Evolutionary conservation across 2,113 vertebrate genomes (phyloP).

Genomic region (Zapus hudsonius): DNA sequence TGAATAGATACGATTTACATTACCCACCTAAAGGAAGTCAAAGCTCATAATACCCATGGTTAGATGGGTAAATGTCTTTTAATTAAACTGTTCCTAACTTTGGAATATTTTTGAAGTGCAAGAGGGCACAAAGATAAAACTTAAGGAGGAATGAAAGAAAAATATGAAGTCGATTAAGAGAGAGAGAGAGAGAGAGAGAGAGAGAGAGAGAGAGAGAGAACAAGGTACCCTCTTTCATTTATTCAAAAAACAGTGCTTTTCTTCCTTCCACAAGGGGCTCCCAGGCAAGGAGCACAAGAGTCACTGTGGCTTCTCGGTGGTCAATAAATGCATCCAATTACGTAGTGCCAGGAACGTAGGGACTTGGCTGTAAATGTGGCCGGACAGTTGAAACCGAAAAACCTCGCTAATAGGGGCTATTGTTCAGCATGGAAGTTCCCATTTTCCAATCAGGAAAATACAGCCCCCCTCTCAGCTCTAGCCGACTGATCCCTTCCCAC

Average conservation of each 20-base stretch:
- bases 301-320: neutral
- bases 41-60: neutral
- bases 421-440: conserved; percentile 56
- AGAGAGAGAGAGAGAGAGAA: neutral
- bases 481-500: conserved; percentile 61
- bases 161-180: neutral
- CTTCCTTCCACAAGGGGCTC: neutral
- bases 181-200: neutral
- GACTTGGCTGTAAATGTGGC: conserved; percentile 62
- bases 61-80: neutral
- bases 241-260: neutral
- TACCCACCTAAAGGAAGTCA: neutral
- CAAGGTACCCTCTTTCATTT: neutral
- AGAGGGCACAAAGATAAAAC: neutral
- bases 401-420: conserved; percentile 76
- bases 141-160: neutral
- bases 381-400: conserved; percentile 71
- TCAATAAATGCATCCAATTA: conserved; percentile 63
- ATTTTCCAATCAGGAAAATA: conserved; percentile 71
- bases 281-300: neutral
- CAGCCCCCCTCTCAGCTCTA: conserved; percentile 47
- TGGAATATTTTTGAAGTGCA: conserved; percentile 30
- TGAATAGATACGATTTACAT: neutral
- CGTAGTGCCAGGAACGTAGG: conserved; percentile 63
- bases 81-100: conserved; percentile 50